A percentile compares a stretch with the other conserved stretches of the same genome.
Evolutionary conservation across 2,888 invertebrate genomes (phyloP).

Genomic region (Spicauda simplicius): DNA sequence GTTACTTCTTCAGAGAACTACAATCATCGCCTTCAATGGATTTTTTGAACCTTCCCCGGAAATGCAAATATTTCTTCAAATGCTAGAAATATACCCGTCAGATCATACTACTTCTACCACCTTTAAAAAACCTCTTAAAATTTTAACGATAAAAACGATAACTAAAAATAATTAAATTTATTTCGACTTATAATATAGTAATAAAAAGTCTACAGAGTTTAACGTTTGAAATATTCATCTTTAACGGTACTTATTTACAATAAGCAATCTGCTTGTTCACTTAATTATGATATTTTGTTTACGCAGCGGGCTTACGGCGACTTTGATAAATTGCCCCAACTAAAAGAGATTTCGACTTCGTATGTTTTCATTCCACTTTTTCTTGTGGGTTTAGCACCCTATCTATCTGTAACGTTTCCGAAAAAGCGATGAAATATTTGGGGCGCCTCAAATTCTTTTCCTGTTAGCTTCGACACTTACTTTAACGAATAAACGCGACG

Average conservation of each 20-base stretch:
- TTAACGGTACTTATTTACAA: conserved; percentile 4
- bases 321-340: conserved; percentile 18
- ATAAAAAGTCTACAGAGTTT: too few relatives aligned
- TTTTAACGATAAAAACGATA: too few relatives aligned
- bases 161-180: too few relatives aligned
- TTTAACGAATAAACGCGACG: not conserved
- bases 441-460: not conserved
- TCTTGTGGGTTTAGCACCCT: conserved; percentile 1
- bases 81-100: too few relatives aligned
- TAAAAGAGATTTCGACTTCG: conserved; percentile 20
- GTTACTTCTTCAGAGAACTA: too few relatives aligned
- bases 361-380: conserved; percentile 17
- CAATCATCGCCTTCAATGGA: too few relatives aligned
- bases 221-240: not conserved
- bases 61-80: too few relatives aligned
- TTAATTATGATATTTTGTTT: conserved; percentile 30
- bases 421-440: not conserved
- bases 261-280: conserved; percentile 21
- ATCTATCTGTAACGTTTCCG: conserved; percentile 2
- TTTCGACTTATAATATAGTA: too few relatives aligned
- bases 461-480: not conserved
- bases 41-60: too few relatives aligned
- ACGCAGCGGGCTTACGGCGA: conserved; percentile 3
- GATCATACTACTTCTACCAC: too few relatives aligned
- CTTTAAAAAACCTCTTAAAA: too few relatives aligned